Percentiles rank a stretch among this genome's conserved stretches.
Conservation (phyloP, 2,888 invertebrate species). For the Eretmocerus hayati region DNA sequence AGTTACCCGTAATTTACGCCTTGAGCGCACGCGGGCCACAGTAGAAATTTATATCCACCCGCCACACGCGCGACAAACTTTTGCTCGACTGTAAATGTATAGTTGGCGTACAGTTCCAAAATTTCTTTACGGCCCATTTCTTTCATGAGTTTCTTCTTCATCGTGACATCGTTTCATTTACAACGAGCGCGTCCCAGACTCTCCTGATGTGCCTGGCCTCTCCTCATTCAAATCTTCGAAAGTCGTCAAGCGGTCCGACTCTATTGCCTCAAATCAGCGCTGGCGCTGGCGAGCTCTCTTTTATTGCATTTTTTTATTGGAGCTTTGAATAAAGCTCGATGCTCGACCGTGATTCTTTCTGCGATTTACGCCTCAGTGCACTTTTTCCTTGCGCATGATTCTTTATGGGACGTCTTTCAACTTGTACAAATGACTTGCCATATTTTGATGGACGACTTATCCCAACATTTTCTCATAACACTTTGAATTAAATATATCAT, state of each 20-base stretch:
- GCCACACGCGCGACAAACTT: not conserved
- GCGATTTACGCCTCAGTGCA: no score
- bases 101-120: no score
- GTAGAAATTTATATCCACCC: not conserved
- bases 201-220: constrained; percentile 27
- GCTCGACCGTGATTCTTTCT: no score
- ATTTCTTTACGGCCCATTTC: constrained; percentile 20
- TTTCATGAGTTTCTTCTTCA: constrained; percentile 16
- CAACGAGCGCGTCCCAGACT: constrained; percentile 26
- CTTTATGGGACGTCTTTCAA: no score
- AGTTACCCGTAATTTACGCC: constrained; percentile 15
- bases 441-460: no score
- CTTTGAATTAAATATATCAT: no score
- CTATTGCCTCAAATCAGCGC: constrained; percentile 20
- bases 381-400: no score
- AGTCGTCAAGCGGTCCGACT: not conserved
- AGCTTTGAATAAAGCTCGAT: no score
- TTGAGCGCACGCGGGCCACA: not conserved
- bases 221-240: constrained; percentile 31
- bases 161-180: no score
- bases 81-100: not conserved
- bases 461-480: no score
- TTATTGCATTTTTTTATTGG: no score
- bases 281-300: not conserved
- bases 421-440: no score